Evolutionary conservation across 2,797 vertebrate genomes (phyloP), one percentile per base, ranked within the genome.

Genomic region (Alexandromys oeconomus): DNA sequence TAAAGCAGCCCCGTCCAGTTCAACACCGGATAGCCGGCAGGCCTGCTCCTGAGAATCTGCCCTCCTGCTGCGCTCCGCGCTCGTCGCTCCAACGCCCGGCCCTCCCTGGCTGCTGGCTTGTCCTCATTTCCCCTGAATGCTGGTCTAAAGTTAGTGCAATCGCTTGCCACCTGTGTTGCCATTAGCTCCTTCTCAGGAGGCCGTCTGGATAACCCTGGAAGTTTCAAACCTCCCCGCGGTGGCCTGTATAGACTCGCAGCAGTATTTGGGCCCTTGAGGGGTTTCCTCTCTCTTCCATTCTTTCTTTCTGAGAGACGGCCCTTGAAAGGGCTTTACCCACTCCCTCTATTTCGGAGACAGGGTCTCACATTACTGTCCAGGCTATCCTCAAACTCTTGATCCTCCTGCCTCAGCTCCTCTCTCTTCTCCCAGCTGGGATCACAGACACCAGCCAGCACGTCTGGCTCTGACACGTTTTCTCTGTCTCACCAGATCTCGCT

Each of bases 71-170:
- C 54, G 88, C 95, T 40, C 40, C 40, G 3, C 40, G 3, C 40
- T 40, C 40, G 40, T 3, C 40, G 40, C 40, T 65, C 81, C 82
- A 65, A 87, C 74, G 71, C 80, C 93, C 82, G 61, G 17, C 79
- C 88, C 92, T 84, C 94, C 79, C 67, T 81, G 92, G 93, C 92
- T 78, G 27, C 2, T 40, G 46, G 79, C 48, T 87, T 96, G 90
- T 92, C 97, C 94, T 97, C 73, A 88, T 88, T 95, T 97, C 77
- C 94, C 95, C 85, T 93, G 85, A 88, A 95, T 92, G 73, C 86
- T 43, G 37, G 74, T 95, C 91, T 85, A 92, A 81, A 96, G 94
- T 92, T 88, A 91, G 77, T 80, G 73, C 69, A 93, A 96, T 96
- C 92, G 69, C 92, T 81, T 51, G 54, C 77, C 84, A 63, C 79